Base-by-base conservation (phyloP, 2,113 vertebrate species). In the Pseudorhombus dupliciocellatus region DNA sequence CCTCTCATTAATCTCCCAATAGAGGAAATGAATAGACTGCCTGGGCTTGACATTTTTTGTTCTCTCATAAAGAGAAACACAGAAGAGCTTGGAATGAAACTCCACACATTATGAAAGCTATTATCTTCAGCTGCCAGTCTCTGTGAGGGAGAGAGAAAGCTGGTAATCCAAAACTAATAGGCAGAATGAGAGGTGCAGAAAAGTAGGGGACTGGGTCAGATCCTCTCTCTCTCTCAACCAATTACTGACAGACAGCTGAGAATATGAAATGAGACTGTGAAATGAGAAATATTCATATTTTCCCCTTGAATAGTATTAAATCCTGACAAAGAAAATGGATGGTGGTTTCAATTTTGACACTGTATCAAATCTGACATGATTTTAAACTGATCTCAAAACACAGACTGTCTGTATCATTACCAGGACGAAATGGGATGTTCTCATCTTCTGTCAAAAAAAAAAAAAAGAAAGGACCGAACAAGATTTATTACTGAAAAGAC, bases 141-240 rank as follows among this genome's bases (percentile, higher is more conserved):
- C 52, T 1, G 77, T 79, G 72, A 66, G 82, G 68, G 66, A 68
- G 73, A 78, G 67, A 84, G 71, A 77, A 67, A 77, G 77, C 68
- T 78, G 80, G 85, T 84, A 89, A 92, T 87, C 79, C 85, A 82
- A 87, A 85, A 85, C 85, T 87, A 90, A 85, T 87, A 86, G 75
- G 79, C 77, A 76, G 84, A 90, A 84, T 88, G 84, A 89, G 74
- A 91, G 74, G 85, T 80, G 79, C 50, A 83, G 80, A 79, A 65
- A 88, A 84, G 76, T 84, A 86, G 80, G 83, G 81, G 89, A 92
- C 75, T 88, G 81, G 89, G 89, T 91, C 88, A 89, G 66, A 85
- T 76, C 79, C 61, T 73, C 65, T 37, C 22, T 60, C 53, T 53
- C 71, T 56, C 56, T 68, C 67, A 68, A 84, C 81, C 80, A 88